A percentile compares a stretch with the other conserved stretches of the same genome.
phyloP scores from a whole-genome alignment of 2,888 invertebrate species.

The Elegia similella region DNA sequence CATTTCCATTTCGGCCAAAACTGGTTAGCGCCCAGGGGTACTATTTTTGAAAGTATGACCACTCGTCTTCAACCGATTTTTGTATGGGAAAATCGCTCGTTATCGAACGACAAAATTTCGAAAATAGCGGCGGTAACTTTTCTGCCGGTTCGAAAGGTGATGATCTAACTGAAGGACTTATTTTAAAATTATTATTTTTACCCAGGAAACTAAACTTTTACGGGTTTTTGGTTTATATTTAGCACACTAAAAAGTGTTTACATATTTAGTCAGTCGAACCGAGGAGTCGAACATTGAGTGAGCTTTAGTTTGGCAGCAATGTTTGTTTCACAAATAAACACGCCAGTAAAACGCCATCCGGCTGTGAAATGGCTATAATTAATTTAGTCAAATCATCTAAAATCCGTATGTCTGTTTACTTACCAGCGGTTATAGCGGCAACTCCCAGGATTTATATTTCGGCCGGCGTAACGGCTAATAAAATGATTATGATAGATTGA shows the following conservation, averaged over 20 bases:
- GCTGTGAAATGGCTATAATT: constrained; percentile 41
- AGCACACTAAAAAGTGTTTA: background rate
- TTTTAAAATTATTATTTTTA: no score
- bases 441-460: constrained; percentile 37
- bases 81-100: no score
- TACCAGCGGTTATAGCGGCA: constrained; percentile 33
- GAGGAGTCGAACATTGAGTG: background rate
- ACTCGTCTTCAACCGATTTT: no score
- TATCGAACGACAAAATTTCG: no score
- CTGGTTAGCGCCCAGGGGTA: no score
- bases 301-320: constrained; percentile 30
- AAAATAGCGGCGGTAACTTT: no score
- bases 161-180: no score
- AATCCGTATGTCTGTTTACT: constrained; percentile 38
- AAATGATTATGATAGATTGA: constrained; percentile 18
- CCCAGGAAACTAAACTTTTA: no score
- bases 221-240: no score
- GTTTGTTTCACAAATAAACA: constrained; percentile 43
- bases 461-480: constrained; percentile 19
- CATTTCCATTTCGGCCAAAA: no score
- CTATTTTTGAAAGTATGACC: no score
- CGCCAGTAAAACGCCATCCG: constrained; percentile 35
- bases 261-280: background rate
- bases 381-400: constrained; percentile 27
- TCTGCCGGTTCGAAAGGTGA: no score